Conservation (phyloP, 2,113 vertebrate genomes). For the Gallinago media region DNA sequence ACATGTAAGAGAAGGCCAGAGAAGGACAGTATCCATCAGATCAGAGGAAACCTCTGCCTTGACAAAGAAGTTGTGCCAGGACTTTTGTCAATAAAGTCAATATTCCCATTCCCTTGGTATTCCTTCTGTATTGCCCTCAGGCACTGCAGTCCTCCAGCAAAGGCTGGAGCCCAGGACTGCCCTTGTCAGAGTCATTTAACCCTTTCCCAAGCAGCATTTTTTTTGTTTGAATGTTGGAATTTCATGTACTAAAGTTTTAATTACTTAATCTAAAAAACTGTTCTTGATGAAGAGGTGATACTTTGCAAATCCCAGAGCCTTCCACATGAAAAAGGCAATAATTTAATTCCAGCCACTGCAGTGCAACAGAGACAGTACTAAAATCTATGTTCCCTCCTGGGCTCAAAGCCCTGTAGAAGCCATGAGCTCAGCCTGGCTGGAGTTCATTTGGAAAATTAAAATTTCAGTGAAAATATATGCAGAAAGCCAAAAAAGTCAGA, state of each 20-base stretch:
- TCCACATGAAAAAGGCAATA: background rate
- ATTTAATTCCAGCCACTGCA: background rate
- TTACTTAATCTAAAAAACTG: background rate
- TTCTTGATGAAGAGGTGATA: background rate
- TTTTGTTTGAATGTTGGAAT: background rate
- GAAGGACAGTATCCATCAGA: background rate
- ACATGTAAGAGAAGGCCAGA: background rate
- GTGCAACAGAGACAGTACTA: background rate
- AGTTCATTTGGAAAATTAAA: background rate
- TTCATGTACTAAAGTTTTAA: background rate
- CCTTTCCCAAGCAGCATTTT: background rate
- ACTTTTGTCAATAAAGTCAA: background rate
- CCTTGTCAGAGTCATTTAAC: background rate
- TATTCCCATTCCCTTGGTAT: background rate
- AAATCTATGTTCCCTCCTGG: background rate
- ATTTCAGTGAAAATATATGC: background rate
- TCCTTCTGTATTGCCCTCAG: background rate
- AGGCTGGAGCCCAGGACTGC: background rate
- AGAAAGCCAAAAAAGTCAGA: background rate
- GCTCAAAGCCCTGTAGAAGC: background rate
- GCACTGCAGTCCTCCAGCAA: background rate
- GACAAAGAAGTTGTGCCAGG: background rate
- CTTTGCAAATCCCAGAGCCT: background rate
- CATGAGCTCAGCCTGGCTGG: background rate
- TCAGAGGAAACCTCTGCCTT: background rate